Evolutionary conservation across 2,113 vertebrate genomes (phyloP), one percentile per base, ranked within the genome.

Genomic region (Pyxicephalus adspersus): DNA sequence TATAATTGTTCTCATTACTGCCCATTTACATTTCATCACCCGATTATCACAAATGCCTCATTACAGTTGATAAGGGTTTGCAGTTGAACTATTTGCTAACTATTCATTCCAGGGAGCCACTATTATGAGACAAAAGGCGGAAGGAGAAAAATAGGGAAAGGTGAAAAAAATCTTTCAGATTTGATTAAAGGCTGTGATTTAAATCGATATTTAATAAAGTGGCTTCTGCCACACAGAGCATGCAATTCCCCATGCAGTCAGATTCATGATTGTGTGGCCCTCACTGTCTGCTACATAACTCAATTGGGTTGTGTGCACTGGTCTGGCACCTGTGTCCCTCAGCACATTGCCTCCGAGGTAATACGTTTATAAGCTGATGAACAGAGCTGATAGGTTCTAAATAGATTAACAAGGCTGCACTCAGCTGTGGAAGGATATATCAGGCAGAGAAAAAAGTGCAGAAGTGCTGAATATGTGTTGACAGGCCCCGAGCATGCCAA

Each of bases 11-110:
- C 93, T 95, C 93, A 93, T 96, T 95, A 95, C 94, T 95, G 94
- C 89, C 94, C 94, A 95, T 96, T 96, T 96, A 94, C 95, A 96
- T 96, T 95, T 95, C 94, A 95, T 95, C 95, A 95, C 93, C 91
- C 89, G 91, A 94, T 94, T 94, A 95, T 94, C 89, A 83, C 91
- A 92, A 91, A 93, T 89, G 91, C 89, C 93, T 94, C 91, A 91
- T 94, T 92, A 93, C 90, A 84, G 92, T 87, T 86, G 91, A 90
- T 90, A 90, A 93, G 91, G 90, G 85, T 85, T 88, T 90, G 87
- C 87, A 86, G 87, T 85, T 77, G 87, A 86, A 83, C 85, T 83
- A 23, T 90, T 89, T 64, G 86, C 91, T 91, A 89, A 89, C 89
- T 87, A 87, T 89, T 92, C 90, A 88, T 92, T 91, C 90, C 85